Base-by-base conservation (phyloP, 2,888 invertebrate species). In the Marasmarcha lunaedactyla region DNA sequence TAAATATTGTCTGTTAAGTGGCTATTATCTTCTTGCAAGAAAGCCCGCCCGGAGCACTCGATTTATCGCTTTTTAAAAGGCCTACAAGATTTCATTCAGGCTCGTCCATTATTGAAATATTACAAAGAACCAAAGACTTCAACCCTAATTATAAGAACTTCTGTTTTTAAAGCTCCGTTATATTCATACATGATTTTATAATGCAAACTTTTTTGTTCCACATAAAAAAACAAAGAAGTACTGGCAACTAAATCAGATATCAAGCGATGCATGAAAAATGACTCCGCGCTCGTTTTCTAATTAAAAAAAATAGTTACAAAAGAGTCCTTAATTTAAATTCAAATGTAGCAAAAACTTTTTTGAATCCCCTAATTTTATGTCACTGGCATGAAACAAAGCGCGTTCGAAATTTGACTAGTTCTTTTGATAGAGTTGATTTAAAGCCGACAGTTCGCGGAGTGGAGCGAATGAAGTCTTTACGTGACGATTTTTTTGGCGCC, bases 241-340 rank as follows among this genome's bases (percentile, higher is more conserved):
- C 66, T 66, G 71, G 53, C 72, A 72, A 71, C 73, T 76, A 79
- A 81, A 83, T 81, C 79, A 79, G 74, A 74, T 72, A 71, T 55
- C 62, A 66, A 68, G 70, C 76, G 81, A 83, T 78, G 81, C 81
- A 78, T 83, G 81, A 81, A 78, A 81, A 83, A 83, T 83, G 77
- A 81, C 74, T 77, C 74, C 60, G 43, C 43, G 47, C 48, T 55
- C 50, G 47, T 48, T 52, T 57, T 62, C 61, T 71, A 76, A 79
- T 78, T 78, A 71, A 76, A 81, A 78, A 76, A 76, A 79, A 36
- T 39, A 51, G 42, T 56, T 59, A 79, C 77, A 81, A 79, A 65
- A 58, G 71, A 57, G 50, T 62, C 64, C 59, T 64, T 65, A 68
- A 73, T 72, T 71, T 63, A 68, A 69, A 71, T 74, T 72, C 69